These are phyloP conservation scores for Mythimna vitellina DNA, from an alignment of 2,888 invertebrate genomes.

Conservation along the genomic window DNA sequence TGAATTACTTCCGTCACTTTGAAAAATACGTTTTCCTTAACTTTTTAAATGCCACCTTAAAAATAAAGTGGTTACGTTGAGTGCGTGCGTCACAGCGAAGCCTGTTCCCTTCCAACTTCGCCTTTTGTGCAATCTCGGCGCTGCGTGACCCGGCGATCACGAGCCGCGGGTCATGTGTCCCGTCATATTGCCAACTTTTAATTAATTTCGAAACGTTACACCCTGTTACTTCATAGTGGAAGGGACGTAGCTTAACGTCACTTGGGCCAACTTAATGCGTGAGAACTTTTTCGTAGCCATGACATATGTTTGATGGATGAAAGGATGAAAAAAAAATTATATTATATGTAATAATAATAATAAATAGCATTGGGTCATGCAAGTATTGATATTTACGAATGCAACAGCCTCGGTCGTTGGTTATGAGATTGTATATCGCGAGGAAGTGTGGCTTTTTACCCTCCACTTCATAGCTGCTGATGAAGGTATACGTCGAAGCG, in stretches of 20 bases:
- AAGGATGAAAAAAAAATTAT: not conserved
- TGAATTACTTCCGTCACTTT: slow-evolving; percentile 9
- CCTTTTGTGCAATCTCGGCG: slow-evolving; percentile 40
- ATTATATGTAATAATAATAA: too few relatives aligned
- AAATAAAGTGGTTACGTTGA: slow-evolving; percentile 47
- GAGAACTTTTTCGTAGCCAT: not conserved
- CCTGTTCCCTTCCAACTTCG: slow-evolving; percentile 44
- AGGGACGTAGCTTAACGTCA: not conserved
- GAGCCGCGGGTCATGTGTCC: slow-evolving; percentile 49
- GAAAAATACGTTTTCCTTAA: slow-evolving; percentile 19
- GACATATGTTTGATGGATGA: not conserved
- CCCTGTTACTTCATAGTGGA: not conserved
- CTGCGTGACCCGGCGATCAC: slow-evolving; percentile 54
- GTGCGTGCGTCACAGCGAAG: slow-evolving; percentile 71
- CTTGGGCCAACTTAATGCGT: not conserved
- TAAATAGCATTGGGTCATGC: too few relatives aligned
- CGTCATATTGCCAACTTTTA: slow-evolving; percentile 12
- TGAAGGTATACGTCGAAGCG: too few relatives aligned
- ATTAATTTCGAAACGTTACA: slow-evolving; percentile 23
- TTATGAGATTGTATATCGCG: too few relatives aligned
- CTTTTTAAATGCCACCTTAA: slow-evolving; percentile 44
- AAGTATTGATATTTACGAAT: too few relatives aligned
- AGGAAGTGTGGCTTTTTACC: too few relatives aligned
- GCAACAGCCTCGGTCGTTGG: too few relatives aligned
- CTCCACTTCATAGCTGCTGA: too few relatives aligned